Percentiles rank a stretch among this genome's conserved stretches.
These are phyloP conservation scores for Hypomecis atomaria DNA, from an alignment of 2,888 invertebrate species.

Conservation along the genomic window DNA sequence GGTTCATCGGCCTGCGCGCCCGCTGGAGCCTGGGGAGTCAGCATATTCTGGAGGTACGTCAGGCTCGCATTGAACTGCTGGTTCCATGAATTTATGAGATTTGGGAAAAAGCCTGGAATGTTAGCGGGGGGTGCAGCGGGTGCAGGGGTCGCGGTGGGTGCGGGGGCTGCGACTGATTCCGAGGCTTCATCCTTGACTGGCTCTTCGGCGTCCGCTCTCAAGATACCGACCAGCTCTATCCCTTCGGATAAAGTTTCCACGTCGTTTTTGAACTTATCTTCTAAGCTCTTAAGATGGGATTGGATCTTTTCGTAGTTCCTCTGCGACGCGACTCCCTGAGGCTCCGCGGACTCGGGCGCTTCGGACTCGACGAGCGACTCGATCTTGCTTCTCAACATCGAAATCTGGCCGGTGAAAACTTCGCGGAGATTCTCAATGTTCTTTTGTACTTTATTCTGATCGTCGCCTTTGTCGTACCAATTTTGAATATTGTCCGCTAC, in stretches of 20 bases:
- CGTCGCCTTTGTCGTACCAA: slow-evolving; percentile 57
- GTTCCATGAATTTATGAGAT: background rate
- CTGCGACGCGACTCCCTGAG: slow-evolving; percentile 41
- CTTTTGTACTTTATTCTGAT: slow-evolving; percentile 60
- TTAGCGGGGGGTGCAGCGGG: background rate
- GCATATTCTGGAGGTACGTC: background rate
- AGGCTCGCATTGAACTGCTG: background rate
- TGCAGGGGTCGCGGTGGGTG: background rate
- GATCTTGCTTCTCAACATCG: slow-evolving; percentile 63
- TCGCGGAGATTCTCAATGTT: slow-evolving; percentile 61
- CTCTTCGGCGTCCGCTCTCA: slow-evolving; percentile 55
- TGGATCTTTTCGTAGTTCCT: slow-evolving; percentile 52
- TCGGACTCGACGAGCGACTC: slow-evolving; percentile 46
- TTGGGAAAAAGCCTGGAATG: background rate
- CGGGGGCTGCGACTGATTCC: background rate
- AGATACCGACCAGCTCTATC: slow-evolving; percentile 55
- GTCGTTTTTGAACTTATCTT: slow-evolving; percentile 62
- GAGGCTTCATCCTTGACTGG: slow-evolving; percentile 30
- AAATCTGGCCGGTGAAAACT: slow-evolving; percentile 61
- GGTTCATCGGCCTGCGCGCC: slow-evolving; percentile 33
- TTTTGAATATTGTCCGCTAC: slow-evolving; percentile 63
- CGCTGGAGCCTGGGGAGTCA: slow-evolving; percentile 2
- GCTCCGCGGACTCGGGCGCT: slow-evolving; percentile 18
- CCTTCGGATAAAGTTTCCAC: slow-evolving; percentile 63
- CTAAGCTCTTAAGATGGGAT: slow-evolving; percentile 53